Evolutionary conservation across 2,888 invertebrate genomes (phyloP), one percentile per base, ranked within the genome.

Genomic region (Macrosiphum euphorbiae): DNA sequence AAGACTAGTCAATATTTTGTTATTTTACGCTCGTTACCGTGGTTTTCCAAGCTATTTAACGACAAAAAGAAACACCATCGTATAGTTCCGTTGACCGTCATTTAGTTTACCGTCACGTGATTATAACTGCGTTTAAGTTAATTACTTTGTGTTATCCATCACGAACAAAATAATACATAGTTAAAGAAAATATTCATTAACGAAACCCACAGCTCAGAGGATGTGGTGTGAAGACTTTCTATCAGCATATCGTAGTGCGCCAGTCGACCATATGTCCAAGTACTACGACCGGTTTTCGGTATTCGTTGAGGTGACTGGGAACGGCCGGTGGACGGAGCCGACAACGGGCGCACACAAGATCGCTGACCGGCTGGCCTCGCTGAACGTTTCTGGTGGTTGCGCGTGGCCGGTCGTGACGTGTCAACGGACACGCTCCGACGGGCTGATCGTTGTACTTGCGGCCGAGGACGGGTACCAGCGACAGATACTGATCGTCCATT

Each of bases 181-280:
- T n/a, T n/a, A 35, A 67, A 13, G 16, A 5, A 35, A 16, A 16
- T 67, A 55, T 58, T 41, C 5, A 24, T 28, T 44, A 88, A 58
- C 10, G 8, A 88, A 41, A 58, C 26, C 3, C 4, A 11, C 13
- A 61, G 3, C 13, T 0, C 61, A 41, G 5, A 91, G 16, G 3
- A 85, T 58, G 92, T 92, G 92, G 92, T 92, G 61, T 50, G 92
- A 92, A 52, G 28, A 52, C 1, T 92, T 92, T 52, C 2, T 92
- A 67, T 78, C 88, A 20, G 41, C 67, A 28, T 92, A 92, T 52
- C 52, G 67, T 0, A 10, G 3, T 13, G 13, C 67, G 41, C 3
- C 92, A 20, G 52, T n/a, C 16, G 41, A 55, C 52, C 35, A 44
- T 7, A 20, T 92, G 78, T 26, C 67, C 0, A 52, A 50, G 50